A percentile compares a stretch with the other conserved stretches of the same genome.
These are phyloP conservation scores for Trogon melanurus DNA, from an alignment of 2,113 vertebrate genomes.

Conservation along the genomic window DNA sequence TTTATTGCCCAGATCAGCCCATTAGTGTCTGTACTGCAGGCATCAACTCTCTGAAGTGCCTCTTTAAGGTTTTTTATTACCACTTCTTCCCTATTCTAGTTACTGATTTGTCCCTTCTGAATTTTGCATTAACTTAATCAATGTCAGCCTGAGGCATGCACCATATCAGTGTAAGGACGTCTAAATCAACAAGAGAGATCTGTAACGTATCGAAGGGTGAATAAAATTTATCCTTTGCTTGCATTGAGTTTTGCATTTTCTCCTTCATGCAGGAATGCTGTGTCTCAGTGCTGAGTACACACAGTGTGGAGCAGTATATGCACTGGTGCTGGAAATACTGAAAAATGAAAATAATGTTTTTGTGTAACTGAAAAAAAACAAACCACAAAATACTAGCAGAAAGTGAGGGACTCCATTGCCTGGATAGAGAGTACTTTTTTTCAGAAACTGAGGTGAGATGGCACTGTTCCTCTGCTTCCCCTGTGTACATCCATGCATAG, in stretches of 20 bases:
- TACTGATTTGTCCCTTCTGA: accelerated
- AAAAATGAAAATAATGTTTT: background rate
- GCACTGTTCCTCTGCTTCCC: accelerated
- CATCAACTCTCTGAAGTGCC: background rate
- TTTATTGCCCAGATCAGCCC: background rate
- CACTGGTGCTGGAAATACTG: background rate
- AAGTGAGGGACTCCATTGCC: background rate
- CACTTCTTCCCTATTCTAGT: background rate
- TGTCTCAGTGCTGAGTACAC: background rate
- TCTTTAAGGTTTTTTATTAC: background rate
- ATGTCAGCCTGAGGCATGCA: background rate
- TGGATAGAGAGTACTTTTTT: background rate
- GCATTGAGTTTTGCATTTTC: accelerated
- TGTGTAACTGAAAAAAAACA: background rate
- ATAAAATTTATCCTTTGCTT: background rate
- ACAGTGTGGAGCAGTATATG: background rate
- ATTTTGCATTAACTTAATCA: background rate
- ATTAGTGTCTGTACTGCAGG: too few relatives aligned
- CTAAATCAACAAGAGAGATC: background rate
- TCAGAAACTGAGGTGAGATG: background rate
- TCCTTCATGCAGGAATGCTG: accelerated
- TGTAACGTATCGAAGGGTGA: background rate
- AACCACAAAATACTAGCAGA: background rate
- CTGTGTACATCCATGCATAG: too few relatives aligned
- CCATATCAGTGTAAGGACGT: background rate